These are phyloP conservation scores for Brachionus manjavacas DNA, from an alignment of 1,140 invertebrate genomes.

Conservation along the genomic window DNA sequence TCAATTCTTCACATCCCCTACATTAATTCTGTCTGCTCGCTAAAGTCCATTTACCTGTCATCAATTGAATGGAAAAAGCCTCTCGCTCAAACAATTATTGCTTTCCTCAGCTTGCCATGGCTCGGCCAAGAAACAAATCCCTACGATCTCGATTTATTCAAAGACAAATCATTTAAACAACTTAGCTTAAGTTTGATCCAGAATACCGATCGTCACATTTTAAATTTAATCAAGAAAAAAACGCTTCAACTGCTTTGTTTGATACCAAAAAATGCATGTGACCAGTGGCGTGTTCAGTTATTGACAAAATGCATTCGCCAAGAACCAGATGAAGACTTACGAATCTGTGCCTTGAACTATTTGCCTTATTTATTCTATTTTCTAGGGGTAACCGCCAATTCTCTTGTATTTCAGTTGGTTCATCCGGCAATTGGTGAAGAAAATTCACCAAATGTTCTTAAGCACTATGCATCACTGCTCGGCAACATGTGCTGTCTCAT, in stretches of 20 bases:
- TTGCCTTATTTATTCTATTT: constrained; percentile 34
- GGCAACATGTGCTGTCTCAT: constrained; percentile 18
- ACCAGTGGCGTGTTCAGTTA: constrained; percentile 23
- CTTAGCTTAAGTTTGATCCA: constrained; percentile 13
- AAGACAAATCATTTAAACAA: constrained; percentile 27
- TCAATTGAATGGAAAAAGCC: constrained; percentile 29
- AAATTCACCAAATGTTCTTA: constrained; percentile 23
- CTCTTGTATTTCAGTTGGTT: constrained; percentile 20
- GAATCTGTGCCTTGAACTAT: background rate
- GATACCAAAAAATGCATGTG: constrained; percentile 33
- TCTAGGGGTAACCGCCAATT: constrained; percentile 9
- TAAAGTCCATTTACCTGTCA: background rate
- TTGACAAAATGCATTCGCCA: constrained; percentile 17
- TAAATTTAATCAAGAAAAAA: background rate
- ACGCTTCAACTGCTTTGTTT: background rate
- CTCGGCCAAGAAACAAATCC: background rate
- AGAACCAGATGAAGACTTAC: background rate
- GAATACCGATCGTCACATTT: background rate
- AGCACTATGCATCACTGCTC: background rate
- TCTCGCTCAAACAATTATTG: background rate
- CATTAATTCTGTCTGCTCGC: background rate
- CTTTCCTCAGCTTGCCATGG: constrained; percentile 38
- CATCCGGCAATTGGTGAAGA: constrained; percentile 28
- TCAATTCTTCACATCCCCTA: background rate
- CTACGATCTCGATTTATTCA: constrained; percentile 25